phyloP scores from a whole-genome alignment of 2,113 vertebrate genomes.

The Tragelaphus buxtoni region DNA sequence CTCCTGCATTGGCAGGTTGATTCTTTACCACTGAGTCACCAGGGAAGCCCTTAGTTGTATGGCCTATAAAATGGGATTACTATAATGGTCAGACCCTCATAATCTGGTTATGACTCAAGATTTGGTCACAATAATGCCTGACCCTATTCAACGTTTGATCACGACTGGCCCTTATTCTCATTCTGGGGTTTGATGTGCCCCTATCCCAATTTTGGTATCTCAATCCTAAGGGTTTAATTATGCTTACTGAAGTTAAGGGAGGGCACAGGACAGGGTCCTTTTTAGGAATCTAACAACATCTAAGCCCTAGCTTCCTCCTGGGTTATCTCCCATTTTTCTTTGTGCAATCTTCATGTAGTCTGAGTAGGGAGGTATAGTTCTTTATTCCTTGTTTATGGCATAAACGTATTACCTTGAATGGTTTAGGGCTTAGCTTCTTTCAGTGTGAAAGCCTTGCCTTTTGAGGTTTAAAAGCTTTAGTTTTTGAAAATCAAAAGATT shows the following conservation, averaged over 20 bases:
- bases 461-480: constrained; percentile 5
- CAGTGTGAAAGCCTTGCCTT: constrained; percentile 1
- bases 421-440: not conserved
- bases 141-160: not conserved
- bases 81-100: not conserved
- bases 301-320: constrained; percentile 34
- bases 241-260: not conserved
- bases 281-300: not conserved
- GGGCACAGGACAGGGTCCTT: not conserved
- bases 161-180: not conserved
- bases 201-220: not conserved
- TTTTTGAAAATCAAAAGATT: constrained; percentile 18
- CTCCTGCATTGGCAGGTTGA: not conserved
- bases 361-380: not conserved
- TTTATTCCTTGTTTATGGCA: constrained; percentile 53
- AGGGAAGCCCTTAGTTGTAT: not conserved
- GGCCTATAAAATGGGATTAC: not conserved
- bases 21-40: not conserved
- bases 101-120: not conserved
- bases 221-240: constrained; percentile 20
- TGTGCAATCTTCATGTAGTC: not conserved
- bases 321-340: not conserved
- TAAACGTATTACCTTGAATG: constrained; percentile 29
- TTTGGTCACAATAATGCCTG: not conserved
- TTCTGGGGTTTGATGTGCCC: not conserved